Percentiles rank a stretch among this genome's conserved stretches.
Evolutionary conservation across 1,140 invertebrate genomes (phyloP).

Genomic region (Oreohelix idahoensis): DNA sequence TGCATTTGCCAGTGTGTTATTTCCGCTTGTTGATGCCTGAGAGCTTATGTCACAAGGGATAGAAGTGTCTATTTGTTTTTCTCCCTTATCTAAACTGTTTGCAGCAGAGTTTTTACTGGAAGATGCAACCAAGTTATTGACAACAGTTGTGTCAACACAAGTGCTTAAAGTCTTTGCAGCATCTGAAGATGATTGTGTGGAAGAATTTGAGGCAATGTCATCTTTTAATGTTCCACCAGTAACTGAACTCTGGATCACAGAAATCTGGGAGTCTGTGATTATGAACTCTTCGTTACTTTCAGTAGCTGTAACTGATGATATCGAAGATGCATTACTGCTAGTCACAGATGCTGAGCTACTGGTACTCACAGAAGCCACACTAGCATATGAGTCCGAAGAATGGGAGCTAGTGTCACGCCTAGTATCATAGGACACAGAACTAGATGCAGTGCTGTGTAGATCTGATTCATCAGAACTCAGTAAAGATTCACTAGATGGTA

Average conservation of each 20-base stretch:
- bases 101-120: slow-evolving; percentile 27
- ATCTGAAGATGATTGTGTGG: neutral
- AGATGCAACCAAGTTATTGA: slow-evolving; percentile 5
- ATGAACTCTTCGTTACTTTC: neutral
- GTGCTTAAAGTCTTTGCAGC: neutral
- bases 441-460: slow-evolving; percentile 19
- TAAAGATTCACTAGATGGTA: slow-evolving; percentile 15
- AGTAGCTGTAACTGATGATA: neutral
- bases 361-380: slow-evolving; percentile 1
- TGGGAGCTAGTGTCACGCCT: neutral
- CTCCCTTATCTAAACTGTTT: neutral
- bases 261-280: neutral
- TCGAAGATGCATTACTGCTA: slow-evolving; percentile 4
- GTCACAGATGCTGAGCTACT: neutral
- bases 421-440: slow-evolving; percentile 22
- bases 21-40: neutral
- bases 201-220: slow-evolving; percentile 3
- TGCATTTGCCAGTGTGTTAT: neutral
- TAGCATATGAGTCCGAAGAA: neutral
- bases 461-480: slow-evolving; percentile 9
- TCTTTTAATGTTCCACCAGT: neutral
- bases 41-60: neutral
- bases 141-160: neutral
- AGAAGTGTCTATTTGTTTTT: neutral
- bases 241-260: slow-evolving; percentile 14